Conservation (phyloP, 2,797 vertebrate genomes). For the Phrynocephalus guinanensis region DNA sequence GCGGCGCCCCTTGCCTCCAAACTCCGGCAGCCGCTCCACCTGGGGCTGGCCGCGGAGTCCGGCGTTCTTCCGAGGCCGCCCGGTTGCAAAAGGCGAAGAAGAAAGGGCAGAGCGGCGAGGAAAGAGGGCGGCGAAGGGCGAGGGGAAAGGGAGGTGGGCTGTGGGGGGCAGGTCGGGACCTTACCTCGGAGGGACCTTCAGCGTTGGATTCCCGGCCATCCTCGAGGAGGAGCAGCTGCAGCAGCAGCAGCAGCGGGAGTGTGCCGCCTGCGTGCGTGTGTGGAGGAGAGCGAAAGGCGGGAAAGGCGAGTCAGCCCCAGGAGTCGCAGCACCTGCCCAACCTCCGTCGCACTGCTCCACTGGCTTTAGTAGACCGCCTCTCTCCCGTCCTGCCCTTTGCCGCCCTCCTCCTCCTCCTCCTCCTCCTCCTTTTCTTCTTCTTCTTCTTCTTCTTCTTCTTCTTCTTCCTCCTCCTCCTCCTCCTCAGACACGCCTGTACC, state of each 20-base stretch:
- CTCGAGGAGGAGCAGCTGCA: background rate
- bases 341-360: background rate
- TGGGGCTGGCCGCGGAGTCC: background rate
- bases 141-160: background rate
- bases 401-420: background rate
- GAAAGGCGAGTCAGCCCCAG: background rate
- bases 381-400: conserved; percentile 1
- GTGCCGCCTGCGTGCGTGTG: too few relatives aligned
- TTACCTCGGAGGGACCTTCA: conserved; percentile 26
- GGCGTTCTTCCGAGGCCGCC: too few relatives aligned
- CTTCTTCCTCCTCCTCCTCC: background rate
- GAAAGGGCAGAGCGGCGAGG: background rate
- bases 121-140: background rate
- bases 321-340: background rate
- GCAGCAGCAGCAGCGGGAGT: too few relatives aligned
- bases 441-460: background rate
- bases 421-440: background rate
- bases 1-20: too few relatives aligned
- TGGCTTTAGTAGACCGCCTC: background rate
- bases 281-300: background rate
- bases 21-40: too few relatives aligned
- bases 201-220: conserved; percentile 5
- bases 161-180: background rate
- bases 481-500: background rate
- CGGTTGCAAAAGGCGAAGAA: background rate